Percentiles rank a stretch among this genome's conserved stretches.
phyloP scores from a whole-genome alignment of 2,888 invertebrate genomes.

The Tuberolachnus salignus region DNA sequence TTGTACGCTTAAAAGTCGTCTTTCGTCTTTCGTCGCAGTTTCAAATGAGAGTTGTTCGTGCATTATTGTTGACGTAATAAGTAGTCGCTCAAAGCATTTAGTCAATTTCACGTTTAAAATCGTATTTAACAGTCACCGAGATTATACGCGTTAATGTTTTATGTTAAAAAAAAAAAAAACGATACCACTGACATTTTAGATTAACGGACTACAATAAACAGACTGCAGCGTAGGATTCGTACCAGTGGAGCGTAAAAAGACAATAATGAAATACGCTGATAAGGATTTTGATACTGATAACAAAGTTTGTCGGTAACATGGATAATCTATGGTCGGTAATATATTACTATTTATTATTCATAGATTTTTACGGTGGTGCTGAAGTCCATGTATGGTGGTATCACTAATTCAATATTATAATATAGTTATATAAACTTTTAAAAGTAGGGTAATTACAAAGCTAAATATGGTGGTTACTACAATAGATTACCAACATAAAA shows the following conservation, averaged over 20 bases:
- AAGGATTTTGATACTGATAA: not conserved
- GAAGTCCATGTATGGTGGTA: too few relatives aligned
- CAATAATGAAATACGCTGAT: not conserved
- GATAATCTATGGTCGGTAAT: too few relatives aligned
- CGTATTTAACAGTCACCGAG: not conserved
- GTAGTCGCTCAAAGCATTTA: not conserved
- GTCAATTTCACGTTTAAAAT: not conserved
- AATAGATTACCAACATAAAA: too few relatives aligned
- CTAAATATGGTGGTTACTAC: too few relatives aligned
- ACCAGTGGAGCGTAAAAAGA: not conserved
- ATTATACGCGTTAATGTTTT: not conserved
- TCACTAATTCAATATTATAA: too few relatives aligned
- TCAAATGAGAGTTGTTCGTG: not conserved
- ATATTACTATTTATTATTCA: too few relatives aligned
- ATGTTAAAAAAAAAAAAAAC: not conserved
- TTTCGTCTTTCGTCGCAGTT: not conserved
- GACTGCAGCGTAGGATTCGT: not conserved
- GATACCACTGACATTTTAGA: not conserved
- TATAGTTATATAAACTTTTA: too few relatives aligned
- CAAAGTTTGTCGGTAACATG: too few relatives aligned
- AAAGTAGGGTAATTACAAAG: too few relatives aligned
- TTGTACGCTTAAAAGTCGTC: not conserved
- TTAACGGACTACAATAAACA: conserved; percentile 11
- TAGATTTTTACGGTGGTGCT: too few relatives aligned
- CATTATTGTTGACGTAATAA: not conserved